Evolutionary conservation across 2,113 vertebrate genomes (phyloP).

Genomic region (Alosa alosa): DNA sequence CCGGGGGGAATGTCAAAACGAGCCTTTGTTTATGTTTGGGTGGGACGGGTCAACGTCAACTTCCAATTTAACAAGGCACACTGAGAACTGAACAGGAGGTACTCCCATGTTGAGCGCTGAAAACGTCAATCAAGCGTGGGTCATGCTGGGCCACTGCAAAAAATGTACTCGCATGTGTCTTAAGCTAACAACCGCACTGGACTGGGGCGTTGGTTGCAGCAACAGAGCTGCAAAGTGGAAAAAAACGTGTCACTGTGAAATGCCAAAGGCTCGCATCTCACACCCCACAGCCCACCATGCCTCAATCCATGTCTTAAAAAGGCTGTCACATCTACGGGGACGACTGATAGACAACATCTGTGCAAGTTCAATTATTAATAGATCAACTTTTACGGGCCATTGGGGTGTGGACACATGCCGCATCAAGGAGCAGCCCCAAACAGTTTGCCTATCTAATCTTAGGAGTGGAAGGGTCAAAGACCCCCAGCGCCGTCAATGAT

Average conservation of each 20-base stretch:
- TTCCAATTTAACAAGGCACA: not conserved
- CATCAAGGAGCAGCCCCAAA: not conserved
- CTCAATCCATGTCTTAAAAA: not conserved
- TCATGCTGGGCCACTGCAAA: not conserved
- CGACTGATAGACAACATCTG: not conserved
- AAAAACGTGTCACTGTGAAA: conserved; percentile 13
- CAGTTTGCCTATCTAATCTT: not conserved
- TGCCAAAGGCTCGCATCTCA: not conserved
- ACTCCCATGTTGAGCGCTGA: not conserved
- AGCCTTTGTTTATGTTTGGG: not conserved
- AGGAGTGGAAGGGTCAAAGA: not conserved
- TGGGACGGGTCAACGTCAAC: not conserved
- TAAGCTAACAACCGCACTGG: not conserved
- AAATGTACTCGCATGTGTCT: not conserved
- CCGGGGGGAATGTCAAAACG: not conserved
- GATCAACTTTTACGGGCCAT: not conserved
- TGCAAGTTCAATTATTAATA: conserved; percentile 9
- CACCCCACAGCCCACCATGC: not conserved
- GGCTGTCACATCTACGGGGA: not conserved
- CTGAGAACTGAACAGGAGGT: not conserved
- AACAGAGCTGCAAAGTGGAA: not conserved
- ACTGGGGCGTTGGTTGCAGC: not conserved
- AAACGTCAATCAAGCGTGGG: not conserved
- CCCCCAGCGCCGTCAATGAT: not conserved
- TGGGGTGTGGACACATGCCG: not conserved